Evolutionary conservation across 1,140 invertebrate species (phyloP).

Genomic region (Phenacoccus solenopsis): DNA sequence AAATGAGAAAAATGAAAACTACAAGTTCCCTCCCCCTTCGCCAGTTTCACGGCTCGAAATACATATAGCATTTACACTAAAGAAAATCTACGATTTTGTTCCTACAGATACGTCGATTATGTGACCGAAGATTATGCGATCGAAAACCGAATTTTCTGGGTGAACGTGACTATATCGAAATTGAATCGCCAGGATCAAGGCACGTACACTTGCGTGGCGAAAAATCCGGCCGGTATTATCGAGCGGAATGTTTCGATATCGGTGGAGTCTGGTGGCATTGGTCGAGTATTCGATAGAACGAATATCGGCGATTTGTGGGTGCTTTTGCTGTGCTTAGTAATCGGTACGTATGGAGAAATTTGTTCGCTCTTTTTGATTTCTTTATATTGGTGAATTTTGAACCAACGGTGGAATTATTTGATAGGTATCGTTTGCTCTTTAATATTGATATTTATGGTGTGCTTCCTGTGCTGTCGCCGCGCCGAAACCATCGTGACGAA

Average conservation of each 20-base stretch:
- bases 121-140: conserved; percentile 36
- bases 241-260: conserved; percentile 55
- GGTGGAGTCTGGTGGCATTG: conserved; percentile 35
- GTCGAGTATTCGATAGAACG: conserved; percentile 19
- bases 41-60: too few relatives aligned
- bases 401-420: not conserved
- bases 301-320: conserved; percentile 5
- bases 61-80: too few relatives aligned
- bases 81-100: not conserved
- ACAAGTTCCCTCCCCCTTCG: too few relatives aligned
- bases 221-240: conserved; percentile 68
- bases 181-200: conserved; percentile 60
- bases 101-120: conserved; percentile 27
- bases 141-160: conserved; percentile 43
- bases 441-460: conserved; percentile 26
- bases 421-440: conserved; percentile 10
- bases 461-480: conserved; percentile 24
- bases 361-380: too few relatives aligned
- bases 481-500: conserved; percentile 26
- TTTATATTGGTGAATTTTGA: not conserved
- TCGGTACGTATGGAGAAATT: not conserved
- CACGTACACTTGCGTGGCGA: conserved; percentile 74
- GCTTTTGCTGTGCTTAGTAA: not conserved
- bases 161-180: conserved; percentile 61
- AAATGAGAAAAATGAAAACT: too few relatives aligned